Evolutionary conservation across 92 coral and sea anemone species (phyloP).

Genomic region (Muricea muricata): DNA sequence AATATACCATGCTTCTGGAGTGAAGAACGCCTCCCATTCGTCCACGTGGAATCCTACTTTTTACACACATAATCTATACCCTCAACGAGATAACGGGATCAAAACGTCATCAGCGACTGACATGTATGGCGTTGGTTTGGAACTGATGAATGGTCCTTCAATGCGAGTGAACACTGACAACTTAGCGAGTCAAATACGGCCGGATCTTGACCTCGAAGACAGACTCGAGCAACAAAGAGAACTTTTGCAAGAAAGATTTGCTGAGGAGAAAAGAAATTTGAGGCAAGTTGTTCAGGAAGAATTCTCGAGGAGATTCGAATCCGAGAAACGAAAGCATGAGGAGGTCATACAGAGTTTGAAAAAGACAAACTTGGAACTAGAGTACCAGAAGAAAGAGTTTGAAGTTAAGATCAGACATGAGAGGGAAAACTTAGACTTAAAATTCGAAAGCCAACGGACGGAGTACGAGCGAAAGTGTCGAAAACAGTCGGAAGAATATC

Average conservation of each 20-base stretch:
- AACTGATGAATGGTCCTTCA: conserved; percentile 17
- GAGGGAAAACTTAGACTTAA: conserved; percentile 83
- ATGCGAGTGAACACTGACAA: conserved; percentile 80
- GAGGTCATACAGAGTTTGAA: conserved; percentile 74
- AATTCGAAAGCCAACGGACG: conserved; percentile 81
- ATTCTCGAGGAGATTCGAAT: conserved; percentile 71
- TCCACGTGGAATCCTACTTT: conserved; percentile 14
- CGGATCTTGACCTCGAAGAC: conserved; percentile 94
- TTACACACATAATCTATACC: conserved; percentile 2
- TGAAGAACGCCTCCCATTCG: not conserved
- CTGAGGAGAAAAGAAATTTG: conserved; percentile 78
- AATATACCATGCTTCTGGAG: not conserved
- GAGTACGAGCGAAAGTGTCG: conserved; percentile 80
- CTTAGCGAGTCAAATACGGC: conserved; percentile 81
- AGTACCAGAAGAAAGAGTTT: conserved; percentile 90
- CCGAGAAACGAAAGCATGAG: conserved; percentile 78
- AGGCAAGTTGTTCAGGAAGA: conserved; percentile 83
- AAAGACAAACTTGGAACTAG: conserved; percentile 79
- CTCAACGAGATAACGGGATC: not conserved
- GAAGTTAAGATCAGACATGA: conserved; percentile 83
- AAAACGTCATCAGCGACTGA: conserved; percentile 48
- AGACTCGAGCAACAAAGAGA: conserved; percentile 89
- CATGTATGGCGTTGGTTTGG: conserved; percentile 55
- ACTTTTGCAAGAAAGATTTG: conserved; percentile 73
- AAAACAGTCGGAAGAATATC: conserved; percentile 73